phyloP scores from a whole-genome alignment of 2,888 invertebrate genomes.

The Lapara coniferarum region DNA sequence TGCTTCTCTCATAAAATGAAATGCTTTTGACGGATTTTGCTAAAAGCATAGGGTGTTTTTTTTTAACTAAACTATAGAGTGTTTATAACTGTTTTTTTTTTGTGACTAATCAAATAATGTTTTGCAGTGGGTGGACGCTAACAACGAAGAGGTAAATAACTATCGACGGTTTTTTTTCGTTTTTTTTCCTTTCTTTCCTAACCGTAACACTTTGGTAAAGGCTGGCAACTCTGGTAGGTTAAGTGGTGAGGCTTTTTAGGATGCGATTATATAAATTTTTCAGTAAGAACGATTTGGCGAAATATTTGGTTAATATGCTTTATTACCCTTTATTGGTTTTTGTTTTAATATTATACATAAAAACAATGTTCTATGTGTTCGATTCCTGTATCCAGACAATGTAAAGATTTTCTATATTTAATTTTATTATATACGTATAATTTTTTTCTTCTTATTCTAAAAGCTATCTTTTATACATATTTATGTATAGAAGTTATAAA shows the following conservation, averaged over 20 bases:
- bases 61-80: slow-evolving; percentile 34
- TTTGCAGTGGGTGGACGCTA: slow-evolving; percentile 87
- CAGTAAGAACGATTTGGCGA: background rate
- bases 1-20: slow-evolving; percentile 64
- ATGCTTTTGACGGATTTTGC: slow-evolving; percentile 68
- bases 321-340: too few relatives aligned
- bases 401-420: too few relatives aligned
- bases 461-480: too few relatives aligned
- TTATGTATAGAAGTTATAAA: too few relatives aligned
- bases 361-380: background rate
- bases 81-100: slow-evolving; percentile 44
- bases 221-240: slow-evolving; percentile 19
- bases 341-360: too few relatives aligned
- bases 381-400: background rate
- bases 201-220: slow-evolving; percentile 23
- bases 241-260: background rate
- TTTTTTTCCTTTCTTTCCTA: slow-evolving; percentile 26
- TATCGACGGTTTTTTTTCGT: slow-evolving; percentile 18
- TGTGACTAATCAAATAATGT: slow-evolving; percentile 79
- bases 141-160: slow-evolving; percentile 85
- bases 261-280: background rate
- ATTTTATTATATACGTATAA: too few relatives aligned
- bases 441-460: too few relatives aligned
- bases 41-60: slow-evolving; percentile 34
- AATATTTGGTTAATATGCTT: too few relatives aligned